phyloP scores from a whole-genome alignment of 2,113 vertebrate genomes.

The Hemiscyllium ocellatum region DNA sequence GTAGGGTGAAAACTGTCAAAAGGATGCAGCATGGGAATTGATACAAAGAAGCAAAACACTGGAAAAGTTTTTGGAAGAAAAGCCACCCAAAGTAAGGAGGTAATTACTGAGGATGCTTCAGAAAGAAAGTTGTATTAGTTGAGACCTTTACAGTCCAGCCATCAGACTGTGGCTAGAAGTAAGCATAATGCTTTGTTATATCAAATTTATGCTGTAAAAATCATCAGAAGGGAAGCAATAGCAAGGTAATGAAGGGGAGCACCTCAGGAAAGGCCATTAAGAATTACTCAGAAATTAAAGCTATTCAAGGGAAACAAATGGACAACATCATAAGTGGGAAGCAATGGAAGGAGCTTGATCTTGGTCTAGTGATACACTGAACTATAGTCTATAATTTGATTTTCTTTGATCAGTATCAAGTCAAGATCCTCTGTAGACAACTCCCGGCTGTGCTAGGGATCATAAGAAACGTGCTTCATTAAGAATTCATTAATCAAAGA shows the following conservation, averaged over 20 bases:
- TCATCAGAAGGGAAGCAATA: neutral
- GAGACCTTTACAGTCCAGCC: neutral
- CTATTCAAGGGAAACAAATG: neutral
- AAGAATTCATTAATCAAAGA: no score
- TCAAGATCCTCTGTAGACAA: no score
- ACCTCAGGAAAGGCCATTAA: no score
- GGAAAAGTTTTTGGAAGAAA: neutral
- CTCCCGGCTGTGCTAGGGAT: no score
- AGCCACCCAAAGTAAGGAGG: neutral
- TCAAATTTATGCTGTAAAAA: neutral
- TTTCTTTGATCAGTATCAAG: no score
- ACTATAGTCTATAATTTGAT: no score
- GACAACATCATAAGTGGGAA: neutral
- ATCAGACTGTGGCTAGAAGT: neutral
- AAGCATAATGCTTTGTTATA: neutral
- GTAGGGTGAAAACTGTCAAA: constrained; percentile 16
- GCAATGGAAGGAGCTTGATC: neutral
- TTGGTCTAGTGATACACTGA: neutral
- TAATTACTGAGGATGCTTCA: no score
- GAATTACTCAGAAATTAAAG: neutral
- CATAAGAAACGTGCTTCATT: no score
- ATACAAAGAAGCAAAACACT: neutral
- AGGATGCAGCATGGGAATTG: neutral
- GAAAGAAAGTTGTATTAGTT: neutral
- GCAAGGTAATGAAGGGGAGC: neutral